Evolutionary conservation across 2,113 vertebrate genomes (phyloP), one percentile per base, ranked within the genome.

Genomic region (Limanda limanda): DNA sequence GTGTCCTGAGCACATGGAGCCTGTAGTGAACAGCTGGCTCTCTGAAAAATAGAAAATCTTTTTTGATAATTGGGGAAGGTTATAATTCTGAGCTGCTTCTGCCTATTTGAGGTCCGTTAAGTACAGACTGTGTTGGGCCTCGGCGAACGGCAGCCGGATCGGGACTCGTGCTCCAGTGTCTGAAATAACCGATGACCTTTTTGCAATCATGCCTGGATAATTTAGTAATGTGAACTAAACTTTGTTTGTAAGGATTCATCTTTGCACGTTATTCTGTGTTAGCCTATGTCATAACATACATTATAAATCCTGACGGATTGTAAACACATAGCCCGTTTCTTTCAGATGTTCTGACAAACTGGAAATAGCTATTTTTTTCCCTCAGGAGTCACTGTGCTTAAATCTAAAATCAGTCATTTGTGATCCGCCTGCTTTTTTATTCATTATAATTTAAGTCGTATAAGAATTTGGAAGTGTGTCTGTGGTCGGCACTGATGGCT

Each of bases 31-130:
- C 89, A 87, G 79, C 82, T 86, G 83, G 79, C 77, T 66, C 60
- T 66, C 78, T 69, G 67, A 70, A 92, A 90, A 88, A 72, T 48
- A 85, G 75, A 82, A 82, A 77, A 79, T 65, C 17, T 82, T 85
- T 88, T 90, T 80, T 85, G 76, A 90, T 87, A 82, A 89, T 82
- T 86, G 82, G 57, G 56, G 48, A 88, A 89, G 80, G 84, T 86
- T 90, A 82, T 90, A 91, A 92, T 89, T 92, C 79, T 62, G 79
- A 73, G 70, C 76, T 82, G 79, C 81, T 77, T 63, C 78, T 89
- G 80, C 86, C 82, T 80, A 60, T 91, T 89, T 90, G 77, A 88
- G 78, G 87, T 72, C 76, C 17, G 27, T 84, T 89, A 92, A 92
- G 64, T 88, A 94, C 86, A 92, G 87, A 64, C 70, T 83, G 67